These are phyloP conservation scores for Alsophila aescularia DNA, from an alignment of 2,888 invertebrate species.

Conservation along the genomic window DNA sequence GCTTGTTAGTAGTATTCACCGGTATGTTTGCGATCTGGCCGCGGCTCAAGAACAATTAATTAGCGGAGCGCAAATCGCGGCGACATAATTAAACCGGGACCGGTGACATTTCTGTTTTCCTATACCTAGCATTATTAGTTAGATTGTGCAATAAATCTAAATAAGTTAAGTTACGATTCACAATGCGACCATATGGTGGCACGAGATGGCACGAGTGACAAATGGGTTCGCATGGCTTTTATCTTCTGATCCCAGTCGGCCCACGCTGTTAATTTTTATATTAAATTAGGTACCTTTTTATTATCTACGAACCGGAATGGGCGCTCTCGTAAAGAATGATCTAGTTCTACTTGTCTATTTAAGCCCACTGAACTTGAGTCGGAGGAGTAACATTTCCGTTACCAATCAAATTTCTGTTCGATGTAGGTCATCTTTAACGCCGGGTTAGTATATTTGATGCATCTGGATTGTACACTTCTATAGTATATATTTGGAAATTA, in stretches of 20 bases:
- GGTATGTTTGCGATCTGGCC: slow-evolving; percentile 35
- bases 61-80: slow-evolving; percentile 22
- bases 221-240: slow-evolving; percentile 39
- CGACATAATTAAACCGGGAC: slow-evolving; percentile 28
- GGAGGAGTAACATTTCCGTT: slow-evolving; percentile 8
- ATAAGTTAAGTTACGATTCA: slow-evolving; percentile 26
- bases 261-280: slow-evolving; percentile 54
- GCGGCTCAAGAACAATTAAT: slow-evolving; percentile 35
- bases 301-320: slow-evolving; percentile 31
- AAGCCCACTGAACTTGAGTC: slow-evolving; percentile 11
- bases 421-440: neutral
- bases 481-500: too few species aligned
- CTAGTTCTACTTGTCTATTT: slow-evolving; percentile 16
- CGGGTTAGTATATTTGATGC: too few species aligned
- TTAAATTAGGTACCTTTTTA: slow-evolving; percentile 29
- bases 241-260: slow-evolving; percentile 36
- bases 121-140: neutral
- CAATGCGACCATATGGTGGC: slow-evolving; percentile 15
- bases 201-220: slow-evolving; percentile 28
- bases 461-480: too few species aligned
- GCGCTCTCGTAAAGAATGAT: slow-evolving; percentile 9
- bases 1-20: slow-evolving; percentile 23
- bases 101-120: slow-evolving; percentile 15
- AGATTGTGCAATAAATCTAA: slow-evolving; percentile 31
- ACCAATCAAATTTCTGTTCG: slow-evolving; percentile 8